phyloP scores from a whole-genome alignment of 2,113 vertebrate species.

The Serinus canaria region DNA sequence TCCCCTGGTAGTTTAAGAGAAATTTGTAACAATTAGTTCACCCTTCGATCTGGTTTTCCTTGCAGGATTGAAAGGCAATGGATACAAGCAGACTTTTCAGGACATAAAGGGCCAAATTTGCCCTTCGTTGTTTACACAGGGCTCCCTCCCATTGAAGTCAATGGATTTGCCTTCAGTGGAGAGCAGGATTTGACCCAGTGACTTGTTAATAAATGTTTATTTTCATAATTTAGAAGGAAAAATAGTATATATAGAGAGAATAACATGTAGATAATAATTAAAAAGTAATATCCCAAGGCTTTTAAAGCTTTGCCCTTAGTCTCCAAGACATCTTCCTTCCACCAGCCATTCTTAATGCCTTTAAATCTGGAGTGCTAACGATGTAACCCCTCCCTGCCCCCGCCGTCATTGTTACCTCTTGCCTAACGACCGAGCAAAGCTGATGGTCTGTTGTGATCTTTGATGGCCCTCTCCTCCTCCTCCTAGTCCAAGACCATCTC shows the following conservation, averaged over 20 bases:
- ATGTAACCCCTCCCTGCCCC: background rate
- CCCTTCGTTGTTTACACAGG: conserved; percentile 25
- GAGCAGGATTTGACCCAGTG: conserved; percentile 41
- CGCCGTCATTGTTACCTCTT: background rate
- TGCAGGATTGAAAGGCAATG: background rate
- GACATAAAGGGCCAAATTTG: conserved; percentile 45
- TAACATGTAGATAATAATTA: conserved; percentile 55
- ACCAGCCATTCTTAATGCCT: conserved; percentile 41
- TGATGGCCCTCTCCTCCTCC: background rate
- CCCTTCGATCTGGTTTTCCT: background rate
- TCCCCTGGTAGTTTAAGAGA: background rate
- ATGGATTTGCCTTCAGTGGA: conserved; percentile 9
- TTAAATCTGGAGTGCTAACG: background rate
- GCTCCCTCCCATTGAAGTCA: conserved; percentile 20
- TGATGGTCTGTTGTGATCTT: background rate
- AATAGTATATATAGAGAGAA: conserved; percentile 53
- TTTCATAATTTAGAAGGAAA: conserved; percentile 66
- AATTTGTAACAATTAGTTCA: background rate
- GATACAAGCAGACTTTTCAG: conserved; percentile 52
- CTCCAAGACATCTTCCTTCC: background rate
- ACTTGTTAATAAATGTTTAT: conserved; percentile 69
- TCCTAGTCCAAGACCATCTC: background rate
- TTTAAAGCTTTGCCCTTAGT: conserved; percentile 3
- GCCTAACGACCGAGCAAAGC: background rate
- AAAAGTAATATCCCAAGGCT: conserved; percentile 22